phyloP scores from a whole-genome alignment of 1,140 invertebrate species.

The Atta texana region DNA sequence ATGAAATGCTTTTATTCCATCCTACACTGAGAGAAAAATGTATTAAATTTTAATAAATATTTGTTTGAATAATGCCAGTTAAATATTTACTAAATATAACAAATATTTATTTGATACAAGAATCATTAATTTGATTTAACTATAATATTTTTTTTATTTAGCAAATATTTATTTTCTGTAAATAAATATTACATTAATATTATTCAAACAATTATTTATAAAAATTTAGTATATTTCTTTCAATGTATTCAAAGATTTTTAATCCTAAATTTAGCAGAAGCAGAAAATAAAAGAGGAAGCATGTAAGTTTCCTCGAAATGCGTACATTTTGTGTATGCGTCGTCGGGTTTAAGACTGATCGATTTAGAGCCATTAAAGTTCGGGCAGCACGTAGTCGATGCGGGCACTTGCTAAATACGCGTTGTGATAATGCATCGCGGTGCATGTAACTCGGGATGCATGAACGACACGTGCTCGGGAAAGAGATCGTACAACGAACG shows the following conservation, averaged over 20 bases:
- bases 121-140: no score
- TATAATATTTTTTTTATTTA: no score
- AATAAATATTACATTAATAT: no score
- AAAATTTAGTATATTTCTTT: not conserved
- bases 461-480: constrained; percentile 17
- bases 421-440: not conserved
- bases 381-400: not conserved
- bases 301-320: constrained; percentile 10
- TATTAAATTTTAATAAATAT: no score
- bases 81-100: no score
- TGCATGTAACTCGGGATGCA: constrained; percentile 45
- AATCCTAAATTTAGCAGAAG: not conserved
- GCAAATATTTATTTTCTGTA: no score
- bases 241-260: not conserved
- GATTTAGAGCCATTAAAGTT: not conserved
- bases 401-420: not conserved
- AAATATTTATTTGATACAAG: no score
- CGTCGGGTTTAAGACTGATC: not conserved
- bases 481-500: constrained; percentile 24
- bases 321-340: no score
- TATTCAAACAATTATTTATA: no score
- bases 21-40: no score
- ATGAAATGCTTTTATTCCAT: not conserved
- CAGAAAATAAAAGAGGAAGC: not conserved
- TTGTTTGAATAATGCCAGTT: no score